phyloP scores from a whole-genome alignment of 2,113 vertebrate species.

The Dermatemys mawii region DNA sequence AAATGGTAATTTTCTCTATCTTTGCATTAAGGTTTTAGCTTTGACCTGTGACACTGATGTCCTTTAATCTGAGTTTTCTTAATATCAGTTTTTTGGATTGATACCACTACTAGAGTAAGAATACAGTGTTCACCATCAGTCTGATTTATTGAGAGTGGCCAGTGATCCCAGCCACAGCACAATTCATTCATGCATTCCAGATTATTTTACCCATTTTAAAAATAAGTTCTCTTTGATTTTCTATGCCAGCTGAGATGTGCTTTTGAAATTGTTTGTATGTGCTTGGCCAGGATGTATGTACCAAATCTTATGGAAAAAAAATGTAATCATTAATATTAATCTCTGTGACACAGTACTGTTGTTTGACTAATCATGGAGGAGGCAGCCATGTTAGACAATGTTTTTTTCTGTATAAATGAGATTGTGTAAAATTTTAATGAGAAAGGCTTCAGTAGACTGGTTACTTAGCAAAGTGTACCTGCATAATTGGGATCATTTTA shows the following conservation, averaged over 20 bases:
- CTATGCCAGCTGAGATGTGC: background rate
- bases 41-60: background rate
- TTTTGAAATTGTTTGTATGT: background rate
- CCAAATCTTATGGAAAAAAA: conserved; percentile 29
- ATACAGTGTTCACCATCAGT: background rate
- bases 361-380: conserved; percentile 33
- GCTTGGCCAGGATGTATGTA: background rate
- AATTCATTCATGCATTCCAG: background rate
- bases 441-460: conserved; percentile 77
- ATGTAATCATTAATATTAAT: conserved; percentile 40
- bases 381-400: conserved; percentile 52
- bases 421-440: conserved; percentile 88
- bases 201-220: background rate
- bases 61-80: background rate
- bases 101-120: background rate
- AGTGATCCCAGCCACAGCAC: background rate
- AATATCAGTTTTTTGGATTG: background rate
- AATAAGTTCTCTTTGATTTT: background rate
- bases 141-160: background rate
- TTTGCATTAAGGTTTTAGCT: background rate
- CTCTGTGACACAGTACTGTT: conserved; percentile 47
- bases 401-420: conserved; percentile 71
- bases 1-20: background rate
- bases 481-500: conserved; percentile 86
- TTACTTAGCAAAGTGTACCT: conserved; percentile 81